These are phyloP conservation scores for Desmodus rotundus DNA, from an alignment of 2,113 vertebrate species.

Conservation along the genomic window DNA sequence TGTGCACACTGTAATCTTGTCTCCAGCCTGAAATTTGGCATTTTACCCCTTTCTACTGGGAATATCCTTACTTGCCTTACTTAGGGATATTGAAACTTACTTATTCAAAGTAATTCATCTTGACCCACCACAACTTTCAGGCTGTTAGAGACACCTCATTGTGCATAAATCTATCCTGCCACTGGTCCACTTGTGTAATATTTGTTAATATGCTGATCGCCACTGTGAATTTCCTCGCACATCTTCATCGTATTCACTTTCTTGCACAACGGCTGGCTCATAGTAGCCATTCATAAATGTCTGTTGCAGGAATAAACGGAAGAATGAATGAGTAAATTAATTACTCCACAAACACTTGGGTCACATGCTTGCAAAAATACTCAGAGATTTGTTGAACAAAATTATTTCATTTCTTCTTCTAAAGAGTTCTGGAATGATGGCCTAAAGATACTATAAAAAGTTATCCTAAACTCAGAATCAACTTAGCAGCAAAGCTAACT, in stretches of 20 bases:
- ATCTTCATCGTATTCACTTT: neutral
- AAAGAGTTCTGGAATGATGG: neutral
- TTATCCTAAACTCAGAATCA: constrained; percentile 21
- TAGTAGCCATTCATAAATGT: neutral
- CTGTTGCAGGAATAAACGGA: constrained; percentile 3
- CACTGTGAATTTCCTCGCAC: neutral
- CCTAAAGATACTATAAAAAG: neutral
- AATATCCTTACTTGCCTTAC: neutral
- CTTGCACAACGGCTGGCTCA: neutral
- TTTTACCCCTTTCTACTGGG: neutral
- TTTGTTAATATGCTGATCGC: constrained; percentile 26
- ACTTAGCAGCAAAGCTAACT: constrained; percentile 10
- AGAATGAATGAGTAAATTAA: constrained; percentile 5
- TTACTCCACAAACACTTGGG: neutral
- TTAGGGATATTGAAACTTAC: constrained; percentile 2
- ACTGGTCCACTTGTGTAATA: neutral
- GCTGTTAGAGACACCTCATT: neutral
- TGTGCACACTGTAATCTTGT: neutral
- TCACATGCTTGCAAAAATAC: neutral
- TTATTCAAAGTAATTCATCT: constrained; percentile 5
- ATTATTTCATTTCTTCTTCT: neutral
- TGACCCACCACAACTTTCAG: neutral
- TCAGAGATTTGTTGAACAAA: constrained; percentile 9
- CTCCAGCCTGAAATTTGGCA: neutral
- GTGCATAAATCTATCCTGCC: neutral